phyloP scores from a whole-genome alignment of 2,797 vertebrate species.

The Podarcis lilfordi region DNA sequence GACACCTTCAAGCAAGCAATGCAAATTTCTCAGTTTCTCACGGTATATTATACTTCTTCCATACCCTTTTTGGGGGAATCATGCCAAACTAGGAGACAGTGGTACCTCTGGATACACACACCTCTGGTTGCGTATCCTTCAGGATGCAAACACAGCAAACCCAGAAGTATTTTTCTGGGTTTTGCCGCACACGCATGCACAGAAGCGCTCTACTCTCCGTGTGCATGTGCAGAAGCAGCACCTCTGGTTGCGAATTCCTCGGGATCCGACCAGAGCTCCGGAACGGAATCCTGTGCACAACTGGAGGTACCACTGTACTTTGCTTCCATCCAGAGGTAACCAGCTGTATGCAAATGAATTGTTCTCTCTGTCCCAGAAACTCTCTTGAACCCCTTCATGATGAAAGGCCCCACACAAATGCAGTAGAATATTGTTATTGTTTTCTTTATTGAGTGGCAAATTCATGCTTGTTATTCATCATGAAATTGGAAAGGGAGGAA shows the following conservation, averaged over 20 bases:
- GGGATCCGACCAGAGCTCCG: too few species aligned
- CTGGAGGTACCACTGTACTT: neutral
- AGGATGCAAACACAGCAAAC: too few species aligned
- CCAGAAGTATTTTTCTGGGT: too few species aligned
- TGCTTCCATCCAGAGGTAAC: neutral
- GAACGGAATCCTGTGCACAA: too few species aligned
- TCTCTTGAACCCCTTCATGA: constrained; percentile 20
- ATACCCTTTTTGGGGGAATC: neutral
- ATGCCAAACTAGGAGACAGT: neutral
- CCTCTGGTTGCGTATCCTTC: too few species aligned
- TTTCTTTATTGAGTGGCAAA: neutral
- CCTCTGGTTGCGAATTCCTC: too few species aligned
- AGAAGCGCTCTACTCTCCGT: too few species aligned
- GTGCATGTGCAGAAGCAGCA: too few species aligned
- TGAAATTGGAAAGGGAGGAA: neutral
- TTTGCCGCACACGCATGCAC: too few species aligned
- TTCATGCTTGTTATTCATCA: neutral
- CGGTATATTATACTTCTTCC: neutral
- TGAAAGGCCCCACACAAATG: constrained; percentile 10
- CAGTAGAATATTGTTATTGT: neutral
- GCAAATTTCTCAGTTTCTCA: neutral
- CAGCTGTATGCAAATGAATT: neutral
- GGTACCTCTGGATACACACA: too few species aligned
- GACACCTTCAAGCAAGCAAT: neutral
- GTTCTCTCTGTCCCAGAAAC: neutral